A percentile compares a stretch with the other conserved stretches of the same genome.
Conservation (phyloP, 2,888 invertebrate genomes). For the Agriopis marginaria region DNA sequence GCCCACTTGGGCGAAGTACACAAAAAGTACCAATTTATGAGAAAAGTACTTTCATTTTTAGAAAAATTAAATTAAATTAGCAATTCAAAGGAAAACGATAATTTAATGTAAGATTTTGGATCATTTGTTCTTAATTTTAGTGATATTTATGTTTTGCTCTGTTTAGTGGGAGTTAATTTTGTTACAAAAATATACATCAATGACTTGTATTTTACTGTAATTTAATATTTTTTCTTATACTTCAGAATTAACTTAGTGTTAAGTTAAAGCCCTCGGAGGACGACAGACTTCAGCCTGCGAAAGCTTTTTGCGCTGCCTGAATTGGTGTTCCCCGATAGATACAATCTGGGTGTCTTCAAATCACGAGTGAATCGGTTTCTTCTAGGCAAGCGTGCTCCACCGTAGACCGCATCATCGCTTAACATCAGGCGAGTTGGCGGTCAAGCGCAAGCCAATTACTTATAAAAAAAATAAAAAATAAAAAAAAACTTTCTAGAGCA, state of each 20-base stretch:
- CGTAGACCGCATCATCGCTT: too few relatives aligned
- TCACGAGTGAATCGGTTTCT: too few relatives aligned
- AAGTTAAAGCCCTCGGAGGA: not conserved
- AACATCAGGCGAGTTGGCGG: too few relatives aligned
- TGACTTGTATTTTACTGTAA: not conserved
- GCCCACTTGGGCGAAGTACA: slow-evolving; percentile 2
- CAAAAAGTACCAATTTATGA: slow-evolving; percentile 13
- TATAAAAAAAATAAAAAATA: too few relatives aligned
- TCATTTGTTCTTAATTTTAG: not conserved
- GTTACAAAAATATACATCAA: not conserved
- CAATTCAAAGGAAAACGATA: not conserved
- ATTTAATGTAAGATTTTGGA: not conserved
- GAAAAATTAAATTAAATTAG: not conserved
- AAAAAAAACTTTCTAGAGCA: not conserved
- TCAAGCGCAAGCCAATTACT: too few relatives aligned
- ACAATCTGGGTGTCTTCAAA: too few relatives aligned
- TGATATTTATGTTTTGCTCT: not conserved
- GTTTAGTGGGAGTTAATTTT: not conserved
- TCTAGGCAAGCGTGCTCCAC: too few relatives aligned
- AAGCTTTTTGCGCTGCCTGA: too few relatives aligned
- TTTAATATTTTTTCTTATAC: not conserved
- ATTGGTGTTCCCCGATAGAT: too few relatives aligned
- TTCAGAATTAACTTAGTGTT: not conserved
- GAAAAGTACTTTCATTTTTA: not conserved
- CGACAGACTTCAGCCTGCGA: not conserved